Percentiles rank a stretch among this genome's conserved stretches.
Evolutionary conservation across 2,888 invertebrate genomes (phyloP).

Genomic region (Blastobasis adustella): DNA sequence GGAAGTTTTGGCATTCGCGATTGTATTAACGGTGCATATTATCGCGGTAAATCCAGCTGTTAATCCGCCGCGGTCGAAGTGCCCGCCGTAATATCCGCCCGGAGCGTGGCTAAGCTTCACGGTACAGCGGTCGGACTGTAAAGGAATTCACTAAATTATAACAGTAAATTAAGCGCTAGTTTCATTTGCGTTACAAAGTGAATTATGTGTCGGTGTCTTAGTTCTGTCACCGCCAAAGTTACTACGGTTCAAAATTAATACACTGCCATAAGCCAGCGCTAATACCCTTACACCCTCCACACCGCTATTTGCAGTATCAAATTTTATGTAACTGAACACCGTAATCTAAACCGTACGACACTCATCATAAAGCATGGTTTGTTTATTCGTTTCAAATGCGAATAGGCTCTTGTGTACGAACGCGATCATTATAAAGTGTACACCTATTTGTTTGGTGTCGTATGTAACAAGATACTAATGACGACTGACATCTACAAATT

Average conservation of each 20-base stretch:
- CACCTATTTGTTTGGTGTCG: conserved; percentile 71
- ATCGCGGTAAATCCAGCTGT: too few species aligned
- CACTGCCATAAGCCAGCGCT: conserved; percentile 71
- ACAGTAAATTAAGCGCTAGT: conserved; percentile 72
- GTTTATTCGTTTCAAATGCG: conserved; percentile 9
- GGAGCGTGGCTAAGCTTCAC: conserved; percentile 20
- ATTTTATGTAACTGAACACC: conserved; percentile 38
- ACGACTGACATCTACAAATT: conserved; percentile 64
- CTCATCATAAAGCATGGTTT: conserved; percentile 22
- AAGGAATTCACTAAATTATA: conserved; percentile 72
- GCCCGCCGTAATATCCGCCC: not conserved
- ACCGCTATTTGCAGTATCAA: conserved; percentile 66
- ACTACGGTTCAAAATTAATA: conserved; percentile 75
- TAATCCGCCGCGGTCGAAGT: not conserved
- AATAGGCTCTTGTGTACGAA: conserved; percentile 35
- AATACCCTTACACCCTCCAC: conserved; percentile 55
- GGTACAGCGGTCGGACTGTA: conserved; percentile 38
- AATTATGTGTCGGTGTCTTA: conserved; percentile 73
- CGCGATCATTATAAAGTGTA: conserved; percentile 66
- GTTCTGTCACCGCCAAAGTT: conserved; percentile 73
- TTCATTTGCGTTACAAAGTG: conserved; percentile 73
- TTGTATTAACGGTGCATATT: too few species aligned
- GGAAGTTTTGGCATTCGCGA: too few species aligned
- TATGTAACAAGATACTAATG: conserved; percentile 68
- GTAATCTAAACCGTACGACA: conserved; percentile 22